phyloP scores from a whole-genome alignment of 2,797 vertebrate genomes.

The Alca torda region DNA sequence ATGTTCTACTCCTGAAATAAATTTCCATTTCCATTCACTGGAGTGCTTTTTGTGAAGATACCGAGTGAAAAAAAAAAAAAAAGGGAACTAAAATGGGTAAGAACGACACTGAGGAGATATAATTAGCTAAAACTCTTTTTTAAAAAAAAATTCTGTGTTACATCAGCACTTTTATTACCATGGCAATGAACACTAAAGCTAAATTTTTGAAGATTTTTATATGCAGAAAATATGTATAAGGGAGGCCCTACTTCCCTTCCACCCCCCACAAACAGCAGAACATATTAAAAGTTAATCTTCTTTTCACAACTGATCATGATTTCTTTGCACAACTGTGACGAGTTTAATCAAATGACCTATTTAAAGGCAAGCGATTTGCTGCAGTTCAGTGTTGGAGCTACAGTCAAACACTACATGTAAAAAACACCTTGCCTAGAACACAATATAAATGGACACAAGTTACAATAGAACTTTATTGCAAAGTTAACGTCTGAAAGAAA shows the following conservation, averaged over 20 bases:
- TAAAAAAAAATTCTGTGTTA: neutral
- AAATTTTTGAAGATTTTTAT: neutral
- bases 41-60: neutral
- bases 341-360: neutral
- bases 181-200: neutral
- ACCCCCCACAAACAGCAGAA: neutral
- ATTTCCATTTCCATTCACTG: constrained; percentile 7
- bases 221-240: neutral
- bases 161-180: constrained; percentile 14
- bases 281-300: neutral
- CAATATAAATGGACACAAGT: neutral
- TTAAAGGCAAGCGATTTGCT: neutral
- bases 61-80: neutral
- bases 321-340: neutral
- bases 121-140: neutral
- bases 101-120: neutral
- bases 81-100: neutral
- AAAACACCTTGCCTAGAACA: neutral
- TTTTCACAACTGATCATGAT: neutral
- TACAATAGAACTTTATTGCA: neutral
- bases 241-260: neutral
- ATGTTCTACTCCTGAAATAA: constrained; percentile 4
- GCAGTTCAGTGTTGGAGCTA: neutral
- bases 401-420: neutral
- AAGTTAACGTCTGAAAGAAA: neutral